Percentiles rank a stretch among this genome's conserved stretches.
These are phyloP conservation scores for Temnopleurus reevesii DNA, from an alignment of 53 echinoderm and acorn worm genomes.

Conservation along the genomic window DNA sequence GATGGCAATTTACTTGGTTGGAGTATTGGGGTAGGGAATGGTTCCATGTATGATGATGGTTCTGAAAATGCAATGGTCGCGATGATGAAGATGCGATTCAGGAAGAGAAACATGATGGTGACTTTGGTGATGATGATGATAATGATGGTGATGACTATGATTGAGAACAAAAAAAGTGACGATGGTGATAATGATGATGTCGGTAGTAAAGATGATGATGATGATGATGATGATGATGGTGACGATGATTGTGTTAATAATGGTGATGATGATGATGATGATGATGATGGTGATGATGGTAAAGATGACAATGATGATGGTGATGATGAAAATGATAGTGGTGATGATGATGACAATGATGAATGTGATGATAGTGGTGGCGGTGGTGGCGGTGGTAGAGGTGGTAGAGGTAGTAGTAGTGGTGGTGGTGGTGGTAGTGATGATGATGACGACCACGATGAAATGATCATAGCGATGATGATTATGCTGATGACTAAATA, in stretches of 20 bases:
- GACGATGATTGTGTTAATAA: not conserved
- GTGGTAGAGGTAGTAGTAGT: not conserved
- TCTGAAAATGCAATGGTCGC: not conserved
- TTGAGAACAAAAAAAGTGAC: not conserved
- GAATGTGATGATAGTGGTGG: not conserved
- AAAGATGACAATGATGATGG: not conserved
- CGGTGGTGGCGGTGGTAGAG: not conserved
- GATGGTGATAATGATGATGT: not conserved
- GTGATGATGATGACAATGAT: not conserved
- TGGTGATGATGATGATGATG: not conserved
- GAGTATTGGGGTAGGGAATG: too few species aligned
- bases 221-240: not conserved
- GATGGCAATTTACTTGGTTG: not conserved
- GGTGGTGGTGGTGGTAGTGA: too few species aligned
- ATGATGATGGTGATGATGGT: not conserved
- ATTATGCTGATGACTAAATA: too few species aligned
- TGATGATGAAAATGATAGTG: slow-evolving; percentile 18
- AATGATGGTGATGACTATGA: not conserved
- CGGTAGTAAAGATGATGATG: not conserved
- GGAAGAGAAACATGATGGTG: not conserved
- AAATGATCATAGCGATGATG: too few species aligned
- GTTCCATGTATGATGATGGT: not conserved
- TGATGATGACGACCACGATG: too few species aligned
- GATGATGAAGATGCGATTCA: not conserved
- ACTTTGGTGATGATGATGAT: not conserved